These are phyloP conservation scores for Geotria australis DNA, from an alignment of 2,797 vertebrate species.

Conservation along the genomic window DNA sequence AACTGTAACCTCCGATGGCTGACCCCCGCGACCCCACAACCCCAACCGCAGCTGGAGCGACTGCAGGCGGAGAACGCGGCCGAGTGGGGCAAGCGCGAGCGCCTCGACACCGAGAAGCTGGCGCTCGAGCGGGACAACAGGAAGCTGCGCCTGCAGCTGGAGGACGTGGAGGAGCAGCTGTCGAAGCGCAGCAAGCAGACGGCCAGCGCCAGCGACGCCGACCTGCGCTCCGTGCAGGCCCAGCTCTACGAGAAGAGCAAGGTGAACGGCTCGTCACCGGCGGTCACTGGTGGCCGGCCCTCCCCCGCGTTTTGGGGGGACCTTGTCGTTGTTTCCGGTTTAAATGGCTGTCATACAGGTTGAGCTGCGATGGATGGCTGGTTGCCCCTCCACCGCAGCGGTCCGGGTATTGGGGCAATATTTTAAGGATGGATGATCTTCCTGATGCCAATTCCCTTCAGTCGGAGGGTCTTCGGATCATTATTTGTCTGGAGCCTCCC, in stretches of 20 bases:
- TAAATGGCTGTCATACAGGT: no score
- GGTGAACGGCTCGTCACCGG: no score
- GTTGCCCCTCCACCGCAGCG: no score
- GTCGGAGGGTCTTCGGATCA: no score
- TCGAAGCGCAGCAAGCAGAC: constrained; percentile 53
- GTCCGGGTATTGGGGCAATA: no score
- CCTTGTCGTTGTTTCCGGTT: constrained; percentile 1
- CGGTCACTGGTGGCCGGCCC: no score
- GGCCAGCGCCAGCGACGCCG: constrained; percentile 42
- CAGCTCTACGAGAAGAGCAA: constrained; percentile 84
- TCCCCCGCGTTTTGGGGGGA: no score
- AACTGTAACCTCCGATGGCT: no score
- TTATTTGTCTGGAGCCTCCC: no score
- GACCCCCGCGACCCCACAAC: background rate
- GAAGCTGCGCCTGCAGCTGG: constrained; percentile 46
- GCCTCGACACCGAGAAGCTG: constrained; percentile 75
- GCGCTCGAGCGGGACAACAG: constrained; percentile 80
- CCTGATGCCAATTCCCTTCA: no score
- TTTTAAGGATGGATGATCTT: no score
- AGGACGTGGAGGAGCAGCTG: constrained; percentile 69
- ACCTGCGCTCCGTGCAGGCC: constrained; percentile 58
- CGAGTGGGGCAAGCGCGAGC: constrained; percentile 69
- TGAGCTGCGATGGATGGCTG: constrained; percentile 2
- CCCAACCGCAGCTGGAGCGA: constrained; percentile 40
- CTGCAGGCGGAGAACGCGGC: constrained; percentile 75